Evolutionary conservation across 2,888 invertebrate species (phyloP).

Genomic region (Argyra leucocephala): DNA sequence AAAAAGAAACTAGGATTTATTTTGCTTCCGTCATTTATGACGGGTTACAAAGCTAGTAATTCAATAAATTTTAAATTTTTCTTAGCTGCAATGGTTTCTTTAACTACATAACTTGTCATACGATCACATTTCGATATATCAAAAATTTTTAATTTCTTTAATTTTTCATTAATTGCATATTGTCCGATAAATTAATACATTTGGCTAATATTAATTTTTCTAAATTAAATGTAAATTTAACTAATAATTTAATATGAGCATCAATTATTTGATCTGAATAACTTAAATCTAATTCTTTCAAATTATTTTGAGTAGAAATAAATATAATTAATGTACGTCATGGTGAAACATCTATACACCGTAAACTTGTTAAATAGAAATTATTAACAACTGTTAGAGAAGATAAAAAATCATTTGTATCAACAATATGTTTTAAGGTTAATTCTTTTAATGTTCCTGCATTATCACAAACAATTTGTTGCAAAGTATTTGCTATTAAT

Average conservation of each 20-base stretch:
- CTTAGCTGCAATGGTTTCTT: constrained; percentile 2
- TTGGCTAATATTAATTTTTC: not conserved
- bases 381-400: constrained; percentile 6
- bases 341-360: constrained; percentile 8
- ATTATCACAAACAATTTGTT: not conserved
- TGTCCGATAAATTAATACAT: not conserved
- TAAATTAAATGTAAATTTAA: constrained; percentile 5
- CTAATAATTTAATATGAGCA: constrained; percentile 1
- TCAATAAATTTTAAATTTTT: constrained; percentile 2
- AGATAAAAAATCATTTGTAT: constrained; percentile 8
- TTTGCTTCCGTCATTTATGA: no score
- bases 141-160: not conserved
- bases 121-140: constrained; percentile 10
- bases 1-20: no score
- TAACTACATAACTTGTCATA: constrained; percentile 4
- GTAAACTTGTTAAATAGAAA: constrained; percentile 8
- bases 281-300: constrained; percentile 8
- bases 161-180: constrained; percentile 1
- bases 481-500: not conserved
- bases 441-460: not conserved
- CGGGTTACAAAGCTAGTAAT: no score
- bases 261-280: constrained; percentile 8
- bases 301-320: constrained; percentile 6
- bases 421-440: constrained; percentile 8
- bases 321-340: constrained; percentile 3